Evolutionary conservation across 1,140 invertebrate species (phyloP), one percentile per base, ranked within the genome.

Genomic region (Melanaphis sacchari): DNA sequence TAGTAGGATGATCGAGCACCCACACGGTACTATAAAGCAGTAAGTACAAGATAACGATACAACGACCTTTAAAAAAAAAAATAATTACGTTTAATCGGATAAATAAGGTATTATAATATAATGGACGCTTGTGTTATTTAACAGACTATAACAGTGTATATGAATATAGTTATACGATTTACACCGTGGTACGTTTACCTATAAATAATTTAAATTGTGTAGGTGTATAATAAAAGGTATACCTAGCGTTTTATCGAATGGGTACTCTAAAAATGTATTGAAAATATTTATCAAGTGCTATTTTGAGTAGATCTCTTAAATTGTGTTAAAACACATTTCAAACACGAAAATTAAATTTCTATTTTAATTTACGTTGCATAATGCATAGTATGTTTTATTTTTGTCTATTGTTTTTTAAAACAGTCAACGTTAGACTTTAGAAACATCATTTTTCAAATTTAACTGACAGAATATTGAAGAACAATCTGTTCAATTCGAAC

Each of bases 31-130:
- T 76, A 18, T 18, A 76, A 76, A 76, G 15, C 36, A n/a, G 24
- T 38, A 89, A 7, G 36, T 31, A 26, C 40, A 1, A 59, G 9
- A 41, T 26, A 24, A 43, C 38, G 40, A 66, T 90, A 4, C 54
- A 90, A 90, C 89, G 89, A 90, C 89, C 52, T 90, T 90, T 90
- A 59, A 66, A 41, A 59, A 59, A 90, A 59, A 59, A 90, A 21
- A 38, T 2, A 90, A 66, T 66, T 26, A 31, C 54, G 38, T n/a
- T 22, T n/a, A 90, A 90, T 43, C 89, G 26, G 26, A 90, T 90
- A 41, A 90, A 90, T 66, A 66, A 59, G 89, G 89, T 66, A 66
- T 59, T 90, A 40, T 18, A 54, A 90, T 90, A 40, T 18, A 54
- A 90, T 49, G 31, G 22, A 59, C 52, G 88, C 24, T 9, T 54